Base-by-base conservation (phyloP, 2,797 vertebrate species). In the Urophycis tenuis region DNA sequence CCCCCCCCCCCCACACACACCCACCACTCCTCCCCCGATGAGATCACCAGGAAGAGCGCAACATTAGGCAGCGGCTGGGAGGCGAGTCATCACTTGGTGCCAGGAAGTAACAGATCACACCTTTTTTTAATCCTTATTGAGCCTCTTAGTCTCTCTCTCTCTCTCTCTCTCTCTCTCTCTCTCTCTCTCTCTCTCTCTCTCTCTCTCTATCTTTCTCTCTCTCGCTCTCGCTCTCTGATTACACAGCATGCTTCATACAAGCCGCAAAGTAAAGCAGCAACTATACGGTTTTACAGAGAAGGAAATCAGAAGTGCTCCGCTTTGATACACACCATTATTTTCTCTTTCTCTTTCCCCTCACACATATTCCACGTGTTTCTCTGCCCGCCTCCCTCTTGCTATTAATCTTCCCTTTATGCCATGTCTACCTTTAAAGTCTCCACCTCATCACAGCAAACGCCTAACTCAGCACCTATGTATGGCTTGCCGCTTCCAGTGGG, bases 391-490 rank as follows among this genome's bases (percentile, higher is more conserved):
- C 25, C 30, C 32, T 4, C 30, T 60, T 7, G 11, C 76, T 75
- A 84, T 87, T 84, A 83, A 87, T 87, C 82, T 80, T 85, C 78
- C 79, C 80, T 87, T 79, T 80, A 74, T 83, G 79, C 82, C 14
- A 80, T 70, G 81, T 83, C 80, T 85, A 78, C 76, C 64, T 82
- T 74, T 71, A 81, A 86, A 78, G 34, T 87, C 88, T 85, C 88
- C 77, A 82, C 87, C 84, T 89, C 77, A 82, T 88, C 84, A 81
- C 83, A 75, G 36, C 33, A 76, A 85, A 86, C 75, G 77, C 82
- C 85, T 79, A 85, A 79, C 85, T 91, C 88, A 90, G 89, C 89
- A 87, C 74, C 80, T 83, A 78, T 25, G 73, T 83, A 78, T 25
- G 73, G 79, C 36, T 2, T 39, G 36, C 36, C 11, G 72, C 84